phyloP scores from a whole-genome alignment of 92 coral and sea anemone genomes.

The Chrysogorgia sp. region DNA sequence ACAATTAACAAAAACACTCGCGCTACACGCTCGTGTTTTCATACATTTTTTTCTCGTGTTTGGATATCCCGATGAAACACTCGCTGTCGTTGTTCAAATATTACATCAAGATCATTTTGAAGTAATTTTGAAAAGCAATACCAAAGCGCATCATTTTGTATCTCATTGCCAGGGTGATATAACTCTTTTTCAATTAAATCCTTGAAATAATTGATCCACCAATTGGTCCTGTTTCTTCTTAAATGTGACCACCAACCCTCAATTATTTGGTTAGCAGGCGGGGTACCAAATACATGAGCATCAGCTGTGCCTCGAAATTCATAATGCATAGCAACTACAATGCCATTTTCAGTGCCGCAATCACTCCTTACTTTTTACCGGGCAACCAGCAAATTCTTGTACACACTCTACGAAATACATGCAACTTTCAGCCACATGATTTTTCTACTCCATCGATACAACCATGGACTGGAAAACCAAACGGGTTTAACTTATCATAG shows the following conservation, averaged over 20 bases:
- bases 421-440: slow-evolving; percentile 47
- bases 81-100: too few relatives aligned
- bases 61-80: too few relatives aligned
- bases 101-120: slow-evolving; percentile 24
- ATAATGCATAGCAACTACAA: slow-evolving; percentile 36
- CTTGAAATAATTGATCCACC: slow-evolving; percentile 36
- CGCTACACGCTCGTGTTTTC: too few relatives aligned
- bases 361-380: slow-evolving; percentile 13
- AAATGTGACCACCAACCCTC: slow-evolving; percentile 28
- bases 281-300: slow-evolving; percentile 22
- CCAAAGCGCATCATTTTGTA: slow-evolving; percentile 17
- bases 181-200: background rate
- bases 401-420: slow-evolving; percentile 22
- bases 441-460: slow-evolving; percentile 41
- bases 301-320: slow-evolving; percentile 13
- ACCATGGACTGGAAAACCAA: slow-evolving; percentile 31
- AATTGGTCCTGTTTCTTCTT: slow-evolving; percentile 23
- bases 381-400: background rate
- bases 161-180: slow-evolving; percentile 3
- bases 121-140: slow-evolving; percentile 9
- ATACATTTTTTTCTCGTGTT: too few relatives aligned
- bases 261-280: slow-evolving; percentile 40
- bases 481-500: slow-evolving; percentile 36
- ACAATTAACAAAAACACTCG: too few relatives aligned
- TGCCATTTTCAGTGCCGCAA: slow-evolving; percentile 27